Percentiles rank a stretch among this genome's conserved stretches.
These are phyloP conservation scores for Leptopilina clavipes DNA, from an alignment of 1,140 invertebrate genomes.

Conservation along the genomic window DNA sequence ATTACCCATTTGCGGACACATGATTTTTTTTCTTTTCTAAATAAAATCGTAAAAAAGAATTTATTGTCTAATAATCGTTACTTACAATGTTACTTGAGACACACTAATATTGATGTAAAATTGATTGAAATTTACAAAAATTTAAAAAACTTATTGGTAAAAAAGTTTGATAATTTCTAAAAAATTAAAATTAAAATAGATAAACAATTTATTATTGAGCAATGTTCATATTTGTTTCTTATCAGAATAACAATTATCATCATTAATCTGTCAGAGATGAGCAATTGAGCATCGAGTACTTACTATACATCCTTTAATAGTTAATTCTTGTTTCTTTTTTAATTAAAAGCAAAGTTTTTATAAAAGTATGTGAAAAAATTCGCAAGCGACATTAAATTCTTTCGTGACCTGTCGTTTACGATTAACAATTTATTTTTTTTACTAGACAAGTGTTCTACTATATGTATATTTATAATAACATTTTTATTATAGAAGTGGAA, in stretches of 20 bases:
- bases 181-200: background rate
- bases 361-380: background rate
- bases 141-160: background rate
- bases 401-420: background rate
- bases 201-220: slow-evolving; percentile 18
- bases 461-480: no score
- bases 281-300: slow-evolving; percentile 9
- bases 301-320: background rate
- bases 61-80: background rate
- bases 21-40: background rate
- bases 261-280: slow-evolving; percentile 2
- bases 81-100: background rate
- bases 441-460: no score
- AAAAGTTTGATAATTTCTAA: background rate
- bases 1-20: background rate
- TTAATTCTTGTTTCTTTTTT: background rate
- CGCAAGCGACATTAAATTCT: background rate
- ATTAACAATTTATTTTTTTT: no score
- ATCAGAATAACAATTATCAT: slow-evolving; percentile 21
- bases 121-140: background rate
- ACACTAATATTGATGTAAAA: background rate
- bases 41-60: slow-evolving; percentile 26
- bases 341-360: background rate
- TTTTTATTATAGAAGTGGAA: no score
- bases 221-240: slow-evolving; percentile 10